These are phyloP conservation scores for Anastrepha ludens DNA, from an alignment of 1,140 invertebrate species.

Conservation along the genomic window DNA sequence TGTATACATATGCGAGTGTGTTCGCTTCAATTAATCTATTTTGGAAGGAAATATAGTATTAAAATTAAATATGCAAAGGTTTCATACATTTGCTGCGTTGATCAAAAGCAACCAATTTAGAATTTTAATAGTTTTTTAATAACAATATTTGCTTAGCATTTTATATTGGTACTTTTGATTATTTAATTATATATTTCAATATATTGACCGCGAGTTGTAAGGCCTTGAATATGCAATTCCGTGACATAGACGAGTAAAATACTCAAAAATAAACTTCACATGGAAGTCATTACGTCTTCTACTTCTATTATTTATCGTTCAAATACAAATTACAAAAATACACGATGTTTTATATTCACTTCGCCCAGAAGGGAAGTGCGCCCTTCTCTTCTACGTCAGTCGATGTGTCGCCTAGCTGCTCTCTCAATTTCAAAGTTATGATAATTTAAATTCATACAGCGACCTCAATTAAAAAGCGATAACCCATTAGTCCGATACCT, in stretches of 20 bases:
- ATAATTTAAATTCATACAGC: too few species aligned
- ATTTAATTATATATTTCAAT: neutral
- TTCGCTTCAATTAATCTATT: neutral
- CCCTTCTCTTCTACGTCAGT: too few species aligned
- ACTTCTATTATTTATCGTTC: neutral
- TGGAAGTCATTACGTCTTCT: conserved; percentile 1
- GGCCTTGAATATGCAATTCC: neutral
- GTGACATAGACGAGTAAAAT: neutral
- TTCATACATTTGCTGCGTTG: neutral
- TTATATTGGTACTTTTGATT: neutral
- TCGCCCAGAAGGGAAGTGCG: too few species aligned
- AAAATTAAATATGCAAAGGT: neutral
- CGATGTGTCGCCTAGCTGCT: too few species aligned
- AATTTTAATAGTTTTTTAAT: conserved; percentile 7
- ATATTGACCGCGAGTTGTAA: neutral
- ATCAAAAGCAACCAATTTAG: neutral
- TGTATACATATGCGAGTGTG: too few species aligned
- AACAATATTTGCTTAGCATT: neutral
- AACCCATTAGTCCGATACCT: too few species aligned
- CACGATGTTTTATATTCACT: too few species aligned
- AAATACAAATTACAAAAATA: neutral
- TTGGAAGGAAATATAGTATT: neutral
- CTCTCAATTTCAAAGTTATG: too few species aligned
- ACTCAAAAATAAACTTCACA: neutral
- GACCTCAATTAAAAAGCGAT: too few species aligned